Conservation (phyloP, 2,888 invertebrate species). For the Podotricha telesiphe region DNA sequence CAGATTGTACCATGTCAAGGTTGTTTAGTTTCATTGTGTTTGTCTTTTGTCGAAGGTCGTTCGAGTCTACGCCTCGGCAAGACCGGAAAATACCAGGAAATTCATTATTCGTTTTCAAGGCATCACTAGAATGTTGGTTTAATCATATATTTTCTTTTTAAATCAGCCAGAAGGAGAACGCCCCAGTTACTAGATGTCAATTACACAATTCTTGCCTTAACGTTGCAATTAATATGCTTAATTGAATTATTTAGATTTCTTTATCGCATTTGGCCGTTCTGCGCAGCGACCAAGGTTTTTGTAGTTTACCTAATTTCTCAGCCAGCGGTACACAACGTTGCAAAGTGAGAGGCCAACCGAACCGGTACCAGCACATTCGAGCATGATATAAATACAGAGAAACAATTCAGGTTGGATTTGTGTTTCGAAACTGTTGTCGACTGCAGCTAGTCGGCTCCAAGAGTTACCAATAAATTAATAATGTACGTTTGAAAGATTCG, state of each 20-base stretch:
- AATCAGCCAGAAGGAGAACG: conserved; percentile 23
- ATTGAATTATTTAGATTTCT: conserved; percentile 59
- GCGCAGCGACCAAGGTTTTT: conserved; percentile 71
- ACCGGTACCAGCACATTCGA: conserved; percentile 78
- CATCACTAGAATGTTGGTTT: conserved; percentile 63
- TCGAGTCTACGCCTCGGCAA: conserved; percentile 64
- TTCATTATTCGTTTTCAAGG: conserved; percentile 78
- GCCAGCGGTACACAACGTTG: conserved; percentile 70
- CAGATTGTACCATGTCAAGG: conserved; percentile 78
- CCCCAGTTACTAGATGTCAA: conserved; percentile 34
- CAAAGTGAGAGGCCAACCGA: conserved; percentile 82
- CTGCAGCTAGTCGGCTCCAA: conserved; percentile 28
- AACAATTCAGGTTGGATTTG: conserved; percentile 53
- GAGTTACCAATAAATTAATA: conserved; percentile 53
- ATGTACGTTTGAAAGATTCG: conserved; percentile 51
- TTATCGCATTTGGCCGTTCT: conserved; percentile 65
- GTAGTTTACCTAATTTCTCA: conserved; percentile 82
- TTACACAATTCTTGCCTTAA: conserved; percentile 56
- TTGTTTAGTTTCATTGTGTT: conserved; percentile 78
- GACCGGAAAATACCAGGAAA: conserved; percentile 82
- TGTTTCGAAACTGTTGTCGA: conserved; percentile 46
- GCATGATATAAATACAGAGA: conserved; percentile 65
- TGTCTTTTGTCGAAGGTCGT: conserved; percentile 79
- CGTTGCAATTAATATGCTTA: conserved; percentile 51
- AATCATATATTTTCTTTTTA: conserved; percentile 42